Conservation (phyloP, 2,888 invertebrate genomes). For the Shargacucullia verbasci region DNA sequence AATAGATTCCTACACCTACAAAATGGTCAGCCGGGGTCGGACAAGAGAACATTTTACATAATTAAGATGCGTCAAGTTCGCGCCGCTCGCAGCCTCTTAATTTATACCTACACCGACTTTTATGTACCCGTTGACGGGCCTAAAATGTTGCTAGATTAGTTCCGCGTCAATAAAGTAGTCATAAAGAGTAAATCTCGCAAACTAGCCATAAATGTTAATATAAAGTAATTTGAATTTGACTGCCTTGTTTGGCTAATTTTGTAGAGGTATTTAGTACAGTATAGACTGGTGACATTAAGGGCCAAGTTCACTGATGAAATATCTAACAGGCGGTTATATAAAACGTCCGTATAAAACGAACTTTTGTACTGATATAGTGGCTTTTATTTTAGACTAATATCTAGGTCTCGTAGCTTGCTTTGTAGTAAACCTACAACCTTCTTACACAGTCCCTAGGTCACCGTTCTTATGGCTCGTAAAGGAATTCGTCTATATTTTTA, state of each 20-base stretch:
- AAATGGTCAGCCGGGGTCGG: constrained; percentile 40
- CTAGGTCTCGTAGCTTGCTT: too few relatives aligned
- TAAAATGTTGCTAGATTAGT: constrained; percentile 63
- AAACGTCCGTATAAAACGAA: too few relatives aligned
- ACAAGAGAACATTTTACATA: constrained; percentile 70
- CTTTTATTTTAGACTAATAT: too few relatives aligned
- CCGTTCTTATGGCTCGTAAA: too few relatives aligned
- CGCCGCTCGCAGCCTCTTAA: constrained; percentile 58
- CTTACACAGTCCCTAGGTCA: too few relatives aligned
- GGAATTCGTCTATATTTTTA: too few relatives aligned
- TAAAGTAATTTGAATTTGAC: constrained; percentile 7
- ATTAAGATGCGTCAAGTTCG: constrained; percentile 73
- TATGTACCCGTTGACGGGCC: constrained; percentile 39
- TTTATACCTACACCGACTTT: constrained; percentile 48
- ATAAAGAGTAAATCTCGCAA: constrained; percentile 49
- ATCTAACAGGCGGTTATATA: too few relatives aligned
- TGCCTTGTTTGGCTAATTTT: constrained; percentile 29
- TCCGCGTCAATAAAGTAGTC: constrained; percentile 42
- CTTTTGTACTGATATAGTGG: too few relatives aligned
- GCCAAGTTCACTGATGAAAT: too few relatives aligned
- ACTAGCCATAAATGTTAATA: constrained; percentile 33
- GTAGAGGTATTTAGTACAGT: too few relatives aligned
- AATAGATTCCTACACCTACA: constrained; percentile 32
- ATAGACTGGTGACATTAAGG: constrained; percentile 23
- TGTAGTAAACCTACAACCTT: too few relatives aligned